These are phyloP conservation scores for Equus quagga DNA, from an alignment of 2,113 vertebrate genomes.

Conservation along the genomic window DNA sequence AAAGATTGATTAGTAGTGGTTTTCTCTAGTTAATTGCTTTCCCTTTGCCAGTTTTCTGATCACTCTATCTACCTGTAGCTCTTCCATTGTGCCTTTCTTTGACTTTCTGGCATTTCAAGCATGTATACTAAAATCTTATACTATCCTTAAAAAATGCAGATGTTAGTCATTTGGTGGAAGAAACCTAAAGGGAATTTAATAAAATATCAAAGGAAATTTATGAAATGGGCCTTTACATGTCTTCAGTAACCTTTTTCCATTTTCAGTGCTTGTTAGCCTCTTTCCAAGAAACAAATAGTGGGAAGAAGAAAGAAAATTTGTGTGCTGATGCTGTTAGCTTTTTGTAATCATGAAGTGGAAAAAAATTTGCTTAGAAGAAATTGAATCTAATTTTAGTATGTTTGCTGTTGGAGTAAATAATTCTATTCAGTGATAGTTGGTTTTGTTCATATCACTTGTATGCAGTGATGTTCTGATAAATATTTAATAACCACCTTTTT, in stretches of 20 bases:
- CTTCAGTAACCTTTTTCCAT: background rate
- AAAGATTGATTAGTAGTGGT: background rate
- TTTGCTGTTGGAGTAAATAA: background rate
- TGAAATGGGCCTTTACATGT: background rate
- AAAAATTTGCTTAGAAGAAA: background rate
- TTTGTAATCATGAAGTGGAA: constrained; percentile 32
- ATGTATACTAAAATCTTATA: constrained; percentile 10
- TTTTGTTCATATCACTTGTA: constrained; percentile 30
- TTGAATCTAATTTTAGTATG: constrained; percentile 46
- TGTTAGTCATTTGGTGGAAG: background rate
- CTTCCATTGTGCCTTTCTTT: background rate
- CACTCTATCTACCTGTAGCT: background rate
- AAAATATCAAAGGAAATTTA: constrained; percentile 54
- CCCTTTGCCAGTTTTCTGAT: background rate
- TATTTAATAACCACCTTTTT: constrained; percentile 55
- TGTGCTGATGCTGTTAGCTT: background rate
- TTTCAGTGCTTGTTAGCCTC: constrained; percentile 42
- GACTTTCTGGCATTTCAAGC: constrained; percentile 38
- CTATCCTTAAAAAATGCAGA: background rate
- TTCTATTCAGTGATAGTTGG: background rate
- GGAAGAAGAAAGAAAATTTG: background rate
- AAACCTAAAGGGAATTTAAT: constrained; percentile 40
- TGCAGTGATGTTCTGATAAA: background rate
- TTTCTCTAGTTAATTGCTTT: constrained; percentile 2
- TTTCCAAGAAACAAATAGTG: constrained; percentile 31